Conservation (phyloP, 1,140 invertebrate species). For the Drosophila takahashii region DNA sequence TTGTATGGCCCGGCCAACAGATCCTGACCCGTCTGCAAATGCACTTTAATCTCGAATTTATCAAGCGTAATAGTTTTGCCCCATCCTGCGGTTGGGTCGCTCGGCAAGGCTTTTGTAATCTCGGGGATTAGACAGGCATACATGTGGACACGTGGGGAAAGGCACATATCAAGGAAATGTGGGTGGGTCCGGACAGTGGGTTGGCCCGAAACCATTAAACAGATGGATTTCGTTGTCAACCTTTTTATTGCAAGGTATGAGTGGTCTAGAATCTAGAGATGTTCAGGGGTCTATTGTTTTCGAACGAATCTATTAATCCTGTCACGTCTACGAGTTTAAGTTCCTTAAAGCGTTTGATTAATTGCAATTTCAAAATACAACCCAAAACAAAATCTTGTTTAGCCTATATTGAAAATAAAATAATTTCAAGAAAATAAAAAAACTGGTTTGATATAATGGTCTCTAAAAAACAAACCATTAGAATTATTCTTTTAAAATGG, state of each 20-base stretch:
- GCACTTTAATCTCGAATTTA: slow-evolving; percentile 84
- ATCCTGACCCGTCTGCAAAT: slow-evolving; percentile 70
- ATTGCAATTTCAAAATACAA: not conserved
- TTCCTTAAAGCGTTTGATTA: not conserved
- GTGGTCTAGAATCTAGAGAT: not conserved
- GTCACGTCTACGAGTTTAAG: not conserved
- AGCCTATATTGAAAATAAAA: too few relatives aligned
- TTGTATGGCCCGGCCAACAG: slow-evolving; percentile 58
- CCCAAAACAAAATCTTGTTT: not conserved
- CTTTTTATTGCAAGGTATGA: slow-evolving; percentile 44
- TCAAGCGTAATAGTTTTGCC: slow-evolving; percentile 78
- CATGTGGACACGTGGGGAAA: slow-evolving; percentile 28
- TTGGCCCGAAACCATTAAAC: slow-evolving; percentile 66
- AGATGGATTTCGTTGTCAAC: slow-evolving; percentile 81
- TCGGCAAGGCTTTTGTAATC: slow-evolving; percentile 70
- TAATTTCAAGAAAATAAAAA: too few relatives aligned
- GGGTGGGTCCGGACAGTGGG: slow-evolving; percentile 21
- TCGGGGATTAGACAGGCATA: slow-evolving; percentile 59
- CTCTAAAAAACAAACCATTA: too few relatives aligned
- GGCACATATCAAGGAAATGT: slow-evolving; percentile 4
- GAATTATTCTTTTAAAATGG: too few relatives aligned
- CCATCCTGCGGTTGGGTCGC: slow-evolving; percentile 32
- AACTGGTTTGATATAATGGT: too few relatives aligned
- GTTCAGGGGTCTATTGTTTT: slow-evolving; percentile 15
- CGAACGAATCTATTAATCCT: not conserved